These are phyloP conservation scores for Siniperca undulata DNA, from an alignment of 2,797 vertebrate species.

Conservation along the genomic window DNA sequence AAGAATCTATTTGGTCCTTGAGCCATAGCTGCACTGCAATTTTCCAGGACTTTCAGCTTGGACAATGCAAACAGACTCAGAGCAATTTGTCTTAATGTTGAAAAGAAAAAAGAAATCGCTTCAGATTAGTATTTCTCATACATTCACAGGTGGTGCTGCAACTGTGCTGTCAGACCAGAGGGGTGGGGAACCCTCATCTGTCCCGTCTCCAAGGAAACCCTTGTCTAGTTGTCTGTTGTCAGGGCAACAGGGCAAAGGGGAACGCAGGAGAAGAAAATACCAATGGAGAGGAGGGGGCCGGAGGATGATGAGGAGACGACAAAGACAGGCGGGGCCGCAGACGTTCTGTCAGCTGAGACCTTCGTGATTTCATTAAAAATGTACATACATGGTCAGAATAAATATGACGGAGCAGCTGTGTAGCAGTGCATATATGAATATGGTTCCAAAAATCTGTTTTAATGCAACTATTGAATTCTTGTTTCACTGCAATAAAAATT, in stretches of 20 bases:
- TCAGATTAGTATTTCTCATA: not conserved
- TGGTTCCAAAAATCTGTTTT: not conserved
- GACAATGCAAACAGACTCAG: too few relatives aligned
- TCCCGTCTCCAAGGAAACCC: conserved; percentile 68
- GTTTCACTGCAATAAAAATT: not conserved
- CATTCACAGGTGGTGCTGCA: conserved; percentile 27
- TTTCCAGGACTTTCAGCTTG: not conserved
- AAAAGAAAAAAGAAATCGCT: not conserved
- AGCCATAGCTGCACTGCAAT: not conserved
- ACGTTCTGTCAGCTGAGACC: not conserved
- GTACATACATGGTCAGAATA: not conserved
- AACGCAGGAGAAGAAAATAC: conserved; percentile 35
- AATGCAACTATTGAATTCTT: not conserved
- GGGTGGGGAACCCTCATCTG: conserved; percentile 42
- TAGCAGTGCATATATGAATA: not conserved
- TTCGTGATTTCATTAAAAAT: conserved; percentile 13
- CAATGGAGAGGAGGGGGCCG: not conserved
- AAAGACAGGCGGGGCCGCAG: conserved; percentile 53
- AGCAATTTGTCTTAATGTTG: not conserved
- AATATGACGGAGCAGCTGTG: conserved; percentile 1
- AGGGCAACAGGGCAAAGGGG: conserved; percentile 63
- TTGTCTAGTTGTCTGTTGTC: conserved; percentile 69
- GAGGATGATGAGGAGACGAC: conserved; percentile 42
- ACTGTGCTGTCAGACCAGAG: conserved; percentile 20
- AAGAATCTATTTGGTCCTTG: not conserved